These are phyloP conservation scores for Hanleya hanleyi DNA, from an alignment of 2,888 invertebrate genomes.

Conservation along the genomic window DNA sequence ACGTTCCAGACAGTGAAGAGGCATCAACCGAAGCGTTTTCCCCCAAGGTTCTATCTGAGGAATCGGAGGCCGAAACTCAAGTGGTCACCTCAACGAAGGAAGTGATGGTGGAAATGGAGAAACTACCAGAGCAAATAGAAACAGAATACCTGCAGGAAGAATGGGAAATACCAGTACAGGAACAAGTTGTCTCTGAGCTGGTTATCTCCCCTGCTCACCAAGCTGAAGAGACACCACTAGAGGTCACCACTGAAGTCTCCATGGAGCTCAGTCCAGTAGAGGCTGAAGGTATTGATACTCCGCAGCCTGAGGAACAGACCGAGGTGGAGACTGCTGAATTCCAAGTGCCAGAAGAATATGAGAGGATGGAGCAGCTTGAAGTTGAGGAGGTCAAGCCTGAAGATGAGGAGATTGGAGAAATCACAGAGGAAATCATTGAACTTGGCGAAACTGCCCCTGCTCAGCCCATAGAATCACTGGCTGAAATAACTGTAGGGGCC, in stretches of 20 bases:
- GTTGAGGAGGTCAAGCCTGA: slow-evolving; percentile 32
- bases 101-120: slow-evolving; percentile 60
- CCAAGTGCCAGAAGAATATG: slow-evolving; percentile 27
- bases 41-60: slow-evolving; percentile 52
- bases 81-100: slow-evolving; percentile 48
- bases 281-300: slow-evolving; percentile 35
- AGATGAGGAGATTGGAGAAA: slow-evolving; percentile 34
- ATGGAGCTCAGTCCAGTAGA: not conserved
- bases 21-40: slow-evolving; percentile 75
- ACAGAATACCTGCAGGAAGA: slow-evolving; percentile 34
- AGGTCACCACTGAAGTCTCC: slow-evolving; percentile 16
- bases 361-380: slow-evolving; percentile 34
- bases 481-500: slow-evolving; percentile 36
- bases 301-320: slow-evolving; percentile 28
- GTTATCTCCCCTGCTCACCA: slow-evolving; percentile 37
- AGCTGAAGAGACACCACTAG: slow-evolving; percentile 31
- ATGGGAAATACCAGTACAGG: slow-evolving; percentile 29
- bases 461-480: slow-evolving; percentile 9
- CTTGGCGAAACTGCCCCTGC: slow-evolving; percentile 15
- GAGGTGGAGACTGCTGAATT: slow-evolving; percentile 32
- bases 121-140: slow-evolving; percentile 25
- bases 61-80: slow-evolving; percentile 53
- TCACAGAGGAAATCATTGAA: slow-evolving; percentile 35
- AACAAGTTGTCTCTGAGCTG: slow-evolving; percentile 32
- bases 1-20: slow-evolving; percentile 89